Evolutionary conservation across 2,113 vertebrate genomes (phyloP), one percentile per base, ranked within the genome.

Genomic region (Xiphophorus hellerii): DNA sequence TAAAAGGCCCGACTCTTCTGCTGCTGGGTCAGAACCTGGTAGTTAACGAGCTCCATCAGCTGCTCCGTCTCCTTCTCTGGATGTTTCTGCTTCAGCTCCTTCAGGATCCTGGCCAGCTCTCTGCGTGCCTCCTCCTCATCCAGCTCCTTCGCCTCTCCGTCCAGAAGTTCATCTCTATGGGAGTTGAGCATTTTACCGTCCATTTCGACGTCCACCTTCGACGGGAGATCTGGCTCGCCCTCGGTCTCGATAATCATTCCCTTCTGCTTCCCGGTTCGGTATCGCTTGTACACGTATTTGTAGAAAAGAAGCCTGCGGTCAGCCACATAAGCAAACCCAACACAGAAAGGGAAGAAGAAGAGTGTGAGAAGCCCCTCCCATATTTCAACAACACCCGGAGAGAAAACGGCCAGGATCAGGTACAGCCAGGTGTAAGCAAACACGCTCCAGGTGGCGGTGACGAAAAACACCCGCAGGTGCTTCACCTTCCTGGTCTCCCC

Each of bases 351-450:
- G 78, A 99, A 99, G 89, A 99, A 99, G 84, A 96, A 95, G 75
- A 99, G 96, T 1, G 98, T 99, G 14, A 99, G 95, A 39, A 99
- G 94, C 31, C 97, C 95, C 92, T 99, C 98, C 98, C 98, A 99
- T 75, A 99, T 97, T 66, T 99, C 92, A 63, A 99, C 98, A 0
- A 96, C 89, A 0, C 96, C 97, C 0, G 98, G 98, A 8, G 98
- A 98, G 67, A 95, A 93, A 31, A 99, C 96, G 0, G 97, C 97
- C 63, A 99, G 86, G 90, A 99, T 99, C 76, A 99, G 90, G 84
- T 99, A 99, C 1, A 99, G 96, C 98, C 98, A 99, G 44, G 92
- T 96, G 80, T 99, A 99, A 1, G 98, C 98, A 39, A 99, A 99
- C 84, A 99, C 94, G 89, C 98, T 99, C 98, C 98, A 99, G 48